phyloP scores from a whole-genome alignment of 1,140 invertebrate genomes.

The Pseudachorutes palmiensis region DNA sequence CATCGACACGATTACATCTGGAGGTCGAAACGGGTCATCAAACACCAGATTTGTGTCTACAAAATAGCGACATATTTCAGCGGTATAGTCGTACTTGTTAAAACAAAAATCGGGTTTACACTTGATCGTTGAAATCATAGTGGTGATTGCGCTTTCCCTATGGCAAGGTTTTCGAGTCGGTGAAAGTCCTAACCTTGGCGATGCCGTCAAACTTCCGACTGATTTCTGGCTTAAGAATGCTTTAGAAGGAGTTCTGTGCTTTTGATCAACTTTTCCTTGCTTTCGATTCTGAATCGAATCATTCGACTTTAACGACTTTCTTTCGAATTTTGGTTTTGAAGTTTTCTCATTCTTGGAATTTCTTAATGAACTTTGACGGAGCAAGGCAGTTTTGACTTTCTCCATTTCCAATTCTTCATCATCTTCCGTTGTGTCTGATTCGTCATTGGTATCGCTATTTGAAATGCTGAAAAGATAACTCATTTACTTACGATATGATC shows the following conservation, averaged over 20 bases:
- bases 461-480: conserved; percentile 31
- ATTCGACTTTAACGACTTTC: too few species aligned
- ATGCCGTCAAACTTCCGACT: too few species aligned
- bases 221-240: neutral
- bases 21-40: conserved; percentile 35
- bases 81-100: too few species aligned
- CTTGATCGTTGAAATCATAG: neutral
- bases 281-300: too few species aligned
- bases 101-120: neutral
- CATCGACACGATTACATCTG: conserved; percentile 10
- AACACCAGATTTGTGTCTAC: conserved; percentile 34
- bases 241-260: neutral
- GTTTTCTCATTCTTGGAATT: conserved; percentile 12
- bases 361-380: conserved; percentile 10
- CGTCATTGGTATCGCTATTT: conserved; percentile 31
- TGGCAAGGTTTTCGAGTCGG: too few species aligned
- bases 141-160: conserved; percentile 2
- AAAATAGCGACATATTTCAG: neutral
- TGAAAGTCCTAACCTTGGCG: too few species aligned
- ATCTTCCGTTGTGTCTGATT: conserved; percentile 23
- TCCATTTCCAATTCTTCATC: conserved; percentile 8
- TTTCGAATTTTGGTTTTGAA: neutral
- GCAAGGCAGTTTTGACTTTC: neutral
- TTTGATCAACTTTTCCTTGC: neutral
- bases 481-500: too few species aligned